Percentiles rank a stretch among this genome's conserved stretches.
phyloP scores from a whole-genome alignment of 2,113 vertebrate species.

The Chaetodon auriga region DNA sequence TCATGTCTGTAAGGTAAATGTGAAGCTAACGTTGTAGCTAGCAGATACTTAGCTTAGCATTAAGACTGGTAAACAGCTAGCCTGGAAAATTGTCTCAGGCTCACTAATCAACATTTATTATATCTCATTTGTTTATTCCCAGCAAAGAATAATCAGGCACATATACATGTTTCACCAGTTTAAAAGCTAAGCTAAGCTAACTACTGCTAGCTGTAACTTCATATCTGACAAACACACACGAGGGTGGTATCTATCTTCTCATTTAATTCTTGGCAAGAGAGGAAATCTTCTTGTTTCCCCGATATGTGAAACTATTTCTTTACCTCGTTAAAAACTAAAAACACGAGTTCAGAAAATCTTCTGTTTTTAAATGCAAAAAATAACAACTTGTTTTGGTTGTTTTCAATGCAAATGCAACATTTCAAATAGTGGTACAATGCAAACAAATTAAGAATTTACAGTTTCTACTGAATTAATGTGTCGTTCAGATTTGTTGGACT shows the following conservation, averaged over 20 bases:
- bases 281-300: background rate
- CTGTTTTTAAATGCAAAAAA: background rate
- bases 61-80: background rate
- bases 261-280: background rate
- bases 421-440: background rate
- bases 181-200: background rate
- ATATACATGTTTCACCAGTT: too few relatives aligned
- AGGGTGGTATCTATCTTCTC: background rate
- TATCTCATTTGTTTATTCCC: background rate
- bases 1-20: background rate
- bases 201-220: too few relatives aligned
- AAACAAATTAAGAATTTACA: background rate
- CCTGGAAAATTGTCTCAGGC: background rate
- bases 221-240: too few relatives aligned
- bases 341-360: too few relatives aligned
- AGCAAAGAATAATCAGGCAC: too few relatives aligned
- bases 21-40: background rate
- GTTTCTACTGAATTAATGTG: too few relatives aligned
- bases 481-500: background rate
- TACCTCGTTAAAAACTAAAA: background rate
- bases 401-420: background rate
- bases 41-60: background rate
- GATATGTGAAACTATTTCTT: background rate
- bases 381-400: background rate
- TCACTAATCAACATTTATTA: too few relatives aligned